Evolutionary conservation across 2,888 invertebrate genomes (phyloP), one percentile per base, ranked within the genome.

Genomic region (Dynastes tityus): DNA sequence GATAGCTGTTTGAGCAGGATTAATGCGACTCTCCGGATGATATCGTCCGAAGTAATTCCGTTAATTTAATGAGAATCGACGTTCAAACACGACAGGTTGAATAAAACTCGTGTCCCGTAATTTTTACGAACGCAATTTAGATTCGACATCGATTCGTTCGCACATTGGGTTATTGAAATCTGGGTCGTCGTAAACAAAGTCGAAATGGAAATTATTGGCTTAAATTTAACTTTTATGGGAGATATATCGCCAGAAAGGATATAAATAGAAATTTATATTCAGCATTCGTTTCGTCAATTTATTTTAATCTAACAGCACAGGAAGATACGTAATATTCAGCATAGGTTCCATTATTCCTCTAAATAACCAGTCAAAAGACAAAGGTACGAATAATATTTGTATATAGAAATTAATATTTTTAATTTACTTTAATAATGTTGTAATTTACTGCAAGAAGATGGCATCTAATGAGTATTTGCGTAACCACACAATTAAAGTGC

Each of bases 1-100:
- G 53, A 16, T 53, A n/a, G 4, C 13, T 53, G 13, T 8, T 32
- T 8, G 40, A 32, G 13, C 32, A 32, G 32, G 32, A 64, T 64
- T 64, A 32, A 64, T 37, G 32, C 64, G 6, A 16, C 37, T 37
- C 63, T 63, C n/a, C 27, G 13, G 29, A 37, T 63, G 29, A 63
- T 40, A 64, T 37, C 37, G 29, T 37, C 32, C 64, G 40, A 13
- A 64, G 64, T 37, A 64, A 64, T 64, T 64, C 64, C 64, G 32
- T 37, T 64, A 64, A 64, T 64, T 64, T 64, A 64, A 64, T 64
- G 64, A 64, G 32, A 64, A 64, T 64, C 64, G 37, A 64, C 64
- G 64, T n/a, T 64, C 37, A 37, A 32, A 64, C 37, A 64, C 40
- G 32, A 32, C 64, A 40, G 55, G 55, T 58, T 58, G 55, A 58